These are phyloP conservation scores for Actias luna DNA, from an alignment of 2,888 invertebrate species.

Conservation along the genomic window DNA sequence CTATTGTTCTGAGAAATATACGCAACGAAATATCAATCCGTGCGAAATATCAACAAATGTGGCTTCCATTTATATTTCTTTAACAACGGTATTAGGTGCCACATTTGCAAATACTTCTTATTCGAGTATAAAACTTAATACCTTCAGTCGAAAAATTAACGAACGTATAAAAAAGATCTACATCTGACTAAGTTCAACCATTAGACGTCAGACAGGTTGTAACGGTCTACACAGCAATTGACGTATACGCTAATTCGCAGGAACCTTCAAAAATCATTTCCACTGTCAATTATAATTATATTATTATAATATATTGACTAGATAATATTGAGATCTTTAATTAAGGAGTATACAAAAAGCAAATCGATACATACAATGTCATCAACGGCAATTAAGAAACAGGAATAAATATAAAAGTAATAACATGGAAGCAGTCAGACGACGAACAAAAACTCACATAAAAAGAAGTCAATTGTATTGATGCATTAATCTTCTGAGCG, in stretches of 20 bases:
- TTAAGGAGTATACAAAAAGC: background rate
- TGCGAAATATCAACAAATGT: slow-evolving; percentile 41
- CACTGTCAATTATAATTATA: background rate
- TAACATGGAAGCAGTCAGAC: slow-evolving; percentile 13
- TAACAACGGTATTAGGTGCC: slow-evolving; percentile 47
- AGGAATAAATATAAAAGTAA: slow-evolving; percentile 14
- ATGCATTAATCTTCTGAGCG: slow-evolving; percentile 17
- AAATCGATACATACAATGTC: background rate
- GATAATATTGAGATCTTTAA: background rate
- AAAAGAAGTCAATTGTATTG: slow-evolving; percentile 15
- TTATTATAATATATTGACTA: too few species aligned
- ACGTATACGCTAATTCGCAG: background rate
- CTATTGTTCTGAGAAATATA: slow-evolving; percentile 44
- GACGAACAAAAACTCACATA: slow-evolving; percentile 7
- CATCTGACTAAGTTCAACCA: slow-evolving; percentile 22
- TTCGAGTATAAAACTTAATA: slow-evolving; percentile 42
- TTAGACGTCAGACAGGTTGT: slow-evolving; percentile 8
- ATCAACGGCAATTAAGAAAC: slow-evolving; percentile 14
- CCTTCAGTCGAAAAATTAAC: slow-evolving; percentile 32
- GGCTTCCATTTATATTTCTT: slow-evolving; percentile 19
- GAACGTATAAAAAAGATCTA: slow-evolving; percentile 19
- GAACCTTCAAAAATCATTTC: background rate
- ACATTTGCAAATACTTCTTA: slow-evolving; percentile 46
- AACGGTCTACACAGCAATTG: slow-evolving; percentile 11
- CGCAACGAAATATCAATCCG: slow-evolving; percentile 43